These are phyloP conservation scores for Agapetus fuscipes DNA, from an alignment of 2,888 invertebrate species.

Conservation along the genomic window DNA sequence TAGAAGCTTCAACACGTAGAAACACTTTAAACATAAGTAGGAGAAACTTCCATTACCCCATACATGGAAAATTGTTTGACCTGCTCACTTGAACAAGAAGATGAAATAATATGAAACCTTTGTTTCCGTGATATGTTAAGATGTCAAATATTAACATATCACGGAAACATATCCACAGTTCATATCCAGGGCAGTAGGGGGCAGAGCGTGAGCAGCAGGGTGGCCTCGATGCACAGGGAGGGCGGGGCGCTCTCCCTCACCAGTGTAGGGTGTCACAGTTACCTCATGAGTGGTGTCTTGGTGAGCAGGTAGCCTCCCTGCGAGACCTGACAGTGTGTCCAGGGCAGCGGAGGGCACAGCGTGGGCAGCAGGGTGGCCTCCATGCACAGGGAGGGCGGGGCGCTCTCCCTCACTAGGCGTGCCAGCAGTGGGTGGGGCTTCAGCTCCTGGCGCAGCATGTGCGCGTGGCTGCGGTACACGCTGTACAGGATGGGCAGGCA, in stretches of 20 bases:
- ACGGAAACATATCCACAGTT: too few species aligned
- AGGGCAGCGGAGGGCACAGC: conserved; percentile 77
- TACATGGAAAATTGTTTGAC: too few species aligned
- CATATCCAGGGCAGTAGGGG: conserved; percentile 86
- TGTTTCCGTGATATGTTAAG: too few species aligned
- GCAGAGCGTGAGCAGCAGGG: conserved; percentile 63
- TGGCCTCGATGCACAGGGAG: conserved; percentile 61
- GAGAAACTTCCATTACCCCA: too few species aligned
- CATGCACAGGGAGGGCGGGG: conserved; percentile 60
- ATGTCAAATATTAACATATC: too few species aligned
- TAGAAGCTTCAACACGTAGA: too few species aligned
- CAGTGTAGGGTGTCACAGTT: too few species aligned
- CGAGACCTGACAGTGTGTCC: conserved; percentile 50
- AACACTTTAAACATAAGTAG: too few species aligned
- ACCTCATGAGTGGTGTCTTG: conserved; percentile 42
- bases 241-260: conserved; percentile 59
- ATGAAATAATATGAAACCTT: too few species aligned
- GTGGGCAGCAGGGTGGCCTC: conserved; percentile 65
- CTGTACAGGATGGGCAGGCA: conserved; percentile 70
- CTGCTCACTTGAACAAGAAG: too few species aligned
- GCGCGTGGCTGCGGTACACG: conserved; percentile 59
- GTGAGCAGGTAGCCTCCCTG: conserved; percentile 70
- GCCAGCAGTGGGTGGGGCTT: conserved; percentile 77
- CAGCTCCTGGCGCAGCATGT: conserved; percentile 57
- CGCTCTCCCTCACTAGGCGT: conserved; percentile 57